Conservation (phyloP, 1,140 invertebrate species). For the Babylonia areolata region DNA sequence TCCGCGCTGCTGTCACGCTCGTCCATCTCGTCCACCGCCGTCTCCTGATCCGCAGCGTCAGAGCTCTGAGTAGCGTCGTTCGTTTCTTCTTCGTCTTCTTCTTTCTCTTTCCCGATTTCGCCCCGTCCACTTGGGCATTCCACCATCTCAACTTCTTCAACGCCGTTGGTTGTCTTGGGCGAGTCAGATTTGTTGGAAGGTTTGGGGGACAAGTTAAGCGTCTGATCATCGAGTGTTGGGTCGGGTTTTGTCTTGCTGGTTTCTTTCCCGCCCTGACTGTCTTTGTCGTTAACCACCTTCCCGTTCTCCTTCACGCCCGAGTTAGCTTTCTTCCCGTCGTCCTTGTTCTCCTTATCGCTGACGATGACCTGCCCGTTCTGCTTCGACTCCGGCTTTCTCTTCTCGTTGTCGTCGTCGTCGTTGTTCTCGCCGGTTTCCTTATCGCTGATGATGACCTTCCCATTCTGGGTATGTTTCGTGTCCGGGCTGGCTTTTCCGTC, state of each 20-base stretch:
- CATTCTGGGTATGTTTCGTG: neutral
- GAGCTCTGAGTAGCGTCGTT: neutral
- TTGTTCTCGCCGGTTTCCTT: neutral
- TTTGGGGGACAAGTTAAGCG: neutral
- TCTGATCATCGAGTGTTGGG: neutral
- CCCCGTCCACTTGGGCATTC: neutral
- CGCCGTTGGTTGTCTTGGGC: neutral
- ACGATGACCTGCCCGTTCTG: conserved; percentile 2
- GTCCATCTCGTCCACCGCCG: neutral
- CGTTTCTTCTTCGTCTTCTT: neutral
- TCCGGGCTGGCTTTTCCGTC: too few species aligned
- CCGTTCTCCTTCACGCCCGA: neutral
- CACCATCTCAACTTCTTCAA: neutral
- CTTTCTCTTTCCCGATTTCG: neutral
- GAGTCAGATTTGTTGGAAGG: neutral
- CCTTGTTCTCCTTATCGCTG: neutral
- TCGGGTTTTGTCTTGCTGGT: neutral
- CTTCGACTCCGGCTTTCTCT: neutral
- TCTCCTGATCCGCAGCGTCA: neutral
- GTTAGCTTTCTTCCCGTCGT: neutral
- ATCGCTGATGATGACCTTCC: neutral
- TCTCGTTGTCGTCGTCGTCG: neutral
- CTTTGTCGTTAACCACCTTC: neutral
- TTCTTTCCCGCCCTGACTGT: neutral
- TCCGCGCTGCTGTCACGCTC: neutral